Evolutionary conservation across 2,888 invertebrate species (phyloP).

Genomic region (Ormyrus labotus): DNA sequence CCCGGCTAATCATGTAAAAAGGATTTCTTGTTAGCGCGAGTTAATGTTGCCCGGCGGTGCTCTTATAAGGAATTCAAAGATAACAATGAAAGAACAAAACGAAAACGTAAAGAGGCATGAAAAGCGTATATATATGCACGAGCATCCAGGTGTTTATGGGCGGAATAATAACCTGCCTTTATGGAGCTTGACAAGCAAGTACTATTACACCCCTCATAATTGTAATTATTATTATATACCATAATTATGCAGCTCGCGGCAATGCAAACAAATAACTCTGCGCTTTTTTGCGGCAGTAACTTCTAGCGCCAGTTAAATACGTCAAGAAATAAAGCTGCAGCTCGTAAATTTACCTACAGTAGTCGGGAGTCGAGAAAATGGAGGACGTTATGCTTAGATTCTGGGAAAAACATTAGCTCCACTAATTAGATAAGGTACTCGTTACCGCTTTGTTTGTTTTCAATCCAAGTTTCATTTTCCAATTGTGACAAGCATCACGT

Average conservation of each 20-base stretch:
- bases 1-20: constrained; percentile 14
- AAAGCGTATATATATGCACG: constrained; percentile 47
- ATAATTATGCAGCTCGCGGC: constrained; percentile 60
- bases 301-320: constrained; percentile 48
- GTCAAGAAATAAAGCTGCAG: constrained; percentile 38
- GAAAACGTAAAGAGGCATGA: constrained; percentile 46
- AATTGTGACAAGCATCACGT: background rate
- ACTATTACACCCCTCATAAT: constrained; percentile 65
- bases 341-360: constrained; percentile 52
- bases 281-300: constrained; percentile 46
- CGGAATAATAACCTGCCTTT: constrained; percentile 68
- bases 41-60: constrained; percentile 29
- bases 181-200: constrained; percentile 67
- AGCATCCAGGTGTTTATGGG: constrained; percentile 67
- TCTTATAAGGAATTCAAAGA: constrained; percentile 51
- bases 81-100: constrained; percentile 54
- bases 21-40: constrained; percentile 28
- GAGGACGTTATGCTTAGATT: constrained; percentile 12
- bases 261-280: constrained; percentile 46
- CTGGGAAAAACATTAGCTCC: constrained; percentile 14
- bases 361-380: constrained; percentile 29
- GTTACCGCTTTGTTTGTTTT: constrained; percentile 4
- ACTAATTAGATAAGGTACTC: constrained; percentile 20
- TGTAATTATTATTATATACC: constrained; percentile 66
- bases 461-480: background rate